Evolutionary conservation across 37 sponge, comb jelly and placozoan genomes (phyloP), one percentile per base, ranked within the genome.

Genomic region (Tethya wilhelma): DNA sequence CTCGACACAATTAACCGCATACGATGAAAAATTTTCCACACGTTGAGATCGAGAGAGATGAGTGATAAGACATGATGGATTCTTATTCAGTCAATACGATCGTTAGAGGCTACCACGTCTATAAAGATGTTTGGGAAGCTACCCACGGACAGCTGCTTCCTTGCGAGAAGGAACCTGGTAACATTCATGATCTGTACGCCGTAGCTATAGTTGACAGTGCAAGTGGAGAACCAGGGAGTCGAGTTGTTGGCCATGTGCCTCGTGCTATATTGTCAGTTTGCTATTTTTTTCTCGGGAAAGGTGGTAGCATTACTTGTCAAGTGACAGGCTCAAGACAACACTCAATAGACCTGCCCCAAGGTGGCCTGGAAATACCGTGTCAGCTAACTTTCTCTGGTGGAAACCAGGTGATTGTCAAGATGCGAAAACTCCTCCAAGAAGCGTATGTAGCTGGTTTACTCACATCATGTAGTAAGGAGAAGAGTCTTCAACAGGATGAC

Each of bases 291-390:
- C 29, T 71, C 3, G 4, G 33, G 3, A 4, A 8, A 45, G 73
- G 73, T 29, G 73, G 73, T 2, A 11, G 4, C 1, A 31, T 71
- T 20, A 20, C 22, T 22, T 71, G 73, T 14, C 8, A 71, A 71
- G 33, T 71, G 4, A 71, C 46, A 4, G 73, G 73, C 20, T 8
- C 7, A 2, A 71, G 73, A 32, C 43, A 32, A 4, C 32, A 28
- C 36, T 65, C 66, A 4, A 34, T 4, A 28, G 66, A 65, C 31
- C 66, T 65, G 8, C 66, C 66, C 4, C 73, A 71, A n/a, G n/a
- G n/a, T n/a, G n/a, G n/a, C n/a, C n/a, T n/a, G n/a, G 73, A 71
- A 71, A 46, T 71, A 5, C 73, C 45, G 4, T 71, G 73, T 53
- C 2, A 4, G 34, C 34, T 65, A 7, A 2, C 26, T 7, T 58